Conservation (phyloP, 1,140 invertebrate species). For the Zaprionus davidi region DNA sequence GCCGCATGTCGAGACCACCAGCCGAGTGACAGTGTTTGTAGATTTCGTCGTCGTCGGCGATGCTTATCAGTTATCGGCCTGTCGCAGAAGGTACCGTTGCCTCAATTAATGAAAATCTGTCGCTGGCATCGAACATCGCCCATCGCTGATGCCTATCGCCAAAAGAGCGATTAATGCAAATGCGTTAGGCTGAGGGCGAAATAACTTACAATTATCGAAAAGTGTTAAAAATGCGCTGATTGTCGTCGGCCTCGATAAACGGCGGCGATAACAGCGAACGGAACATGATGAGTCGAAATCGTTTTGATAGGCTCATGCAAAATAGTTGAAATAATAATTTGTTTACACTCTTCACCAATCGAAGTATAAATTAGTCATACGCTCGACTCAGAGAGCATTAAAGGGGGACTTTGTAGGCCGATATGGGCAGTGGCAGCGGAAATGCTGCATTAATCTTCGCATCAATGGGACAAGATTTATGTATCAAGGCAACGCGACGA, state of each 20-base stretch:
- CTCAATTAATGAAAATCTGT: conserved; percentile 73
- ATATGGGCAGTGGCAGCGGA: conserved; percentile 40
- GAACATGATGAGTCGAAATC: conserved; percentile 31
- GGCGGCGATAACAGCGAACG: conserved; percentile 23
- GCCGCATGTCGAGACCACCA: conserved; percentile 61
- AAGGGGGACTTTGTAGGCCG: not conserved
- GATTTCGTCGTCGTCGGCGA: conserved; percentile 62
- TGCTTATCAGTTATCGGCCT: conserved; percentile 56
- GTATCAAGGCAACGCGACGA: conserved; percentile 51
- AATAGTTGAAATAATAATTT: conserved; percentile 71
- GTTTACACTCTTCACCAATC: conserved; percentile 65
- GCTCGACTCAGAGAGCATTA: not conserved
- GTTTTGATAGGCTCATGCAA: conserved; percentile 19
- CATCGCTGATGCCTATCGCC: conserved; percentile 62
- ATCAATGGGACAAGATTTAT: conserved; percentile 63
- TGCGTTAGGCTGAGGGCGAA: conserved; percentile 43
- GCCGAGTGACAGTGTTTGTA: conserved; percentile 59
- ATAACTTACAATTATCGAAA: conserved; percentile 80
- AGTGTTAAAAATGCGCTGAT: conserved; percentile 78
- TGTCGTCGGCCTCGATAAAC: conserved; percentile 36
- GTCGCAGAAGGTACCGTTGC: conserved; percentile 52
- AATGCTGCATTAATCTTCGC: conserved; percentile 67
- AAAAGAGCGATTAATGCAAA: conserved; percentile 75
- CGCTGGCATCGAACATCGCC: conserved; percentile 4
- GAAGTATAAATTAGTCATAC: conserved; percentile 48